Evolutionary conservation across 2,113 vertebrate species (phyloP).

Genomic region (Paramisgurnus dabryanus): DNA sequence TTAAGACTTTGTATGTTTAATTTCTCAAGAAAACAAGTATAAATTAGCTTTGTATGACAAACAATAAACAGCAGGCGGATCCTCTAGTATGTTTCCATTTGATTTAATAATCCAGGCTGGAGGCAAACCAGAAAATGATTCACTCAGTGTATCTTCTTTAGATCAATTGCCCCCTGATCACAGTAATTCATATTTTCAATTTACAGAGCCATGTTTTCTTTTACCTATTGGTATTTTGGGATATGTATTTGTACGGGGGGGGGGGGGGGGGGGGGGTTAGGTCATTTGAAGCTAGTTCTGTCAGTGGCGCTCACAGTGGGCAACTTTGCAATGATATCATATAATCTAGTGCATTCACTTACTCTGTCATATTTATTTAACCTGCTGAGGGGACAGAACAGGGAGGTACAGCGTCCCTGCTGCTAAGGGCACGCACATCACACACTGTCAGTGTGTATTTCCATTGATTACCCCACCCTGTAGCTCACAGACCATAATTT

Average conservation of each 20-base stretch:
- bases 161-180: background rate
- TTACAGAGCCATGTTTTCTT: background rate
- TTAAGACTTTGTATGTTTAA: background rate
- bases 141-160: background rate
- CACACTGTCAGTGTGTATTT: slow-evolving; percentile 87
- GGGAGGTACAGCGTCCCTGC: slow-evolving; percentile 85
- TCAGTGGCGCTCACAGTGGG: slow-evolving; percentile 80
- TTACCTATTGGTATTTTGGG: slow-evolving; percentile 41
- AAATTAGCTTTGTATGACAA: slow-evolving; percentile 15
- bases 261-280: background rate
- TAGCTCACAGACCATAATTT: slow-evolving; percentile 93
- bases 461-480: slow-evolving; percentile 95
- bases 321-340: slow-evolving; percentile 88
- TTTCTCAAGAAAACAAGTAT: background rate
- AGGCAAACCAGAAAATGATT: slow-evolving; percentile 22
- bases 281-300: slow-evolving; percentile 70
- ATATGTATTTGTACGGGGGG: slow-evolving; percentile 15
- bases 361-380: slow-evolving; percentile 98
- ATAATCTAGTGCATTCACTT: slow-evolving; percentile 88
- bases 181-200: slow-evolving; percentile 22
- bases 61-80: slow-evolving; percentile 7
- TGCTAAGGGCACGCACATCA: slow-evolving; percentile 90
- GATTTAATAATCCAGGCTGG: slow-evolving; percentile 6
- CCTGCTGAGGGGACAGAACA: slow-evolving; percentile 89
- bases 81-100: background rate